These are phyloP conservation scores for Haliaeetus albicilla DNA, from an alignment of 2,797 vertebrate species.

Conservation along the genomic window DNA sequence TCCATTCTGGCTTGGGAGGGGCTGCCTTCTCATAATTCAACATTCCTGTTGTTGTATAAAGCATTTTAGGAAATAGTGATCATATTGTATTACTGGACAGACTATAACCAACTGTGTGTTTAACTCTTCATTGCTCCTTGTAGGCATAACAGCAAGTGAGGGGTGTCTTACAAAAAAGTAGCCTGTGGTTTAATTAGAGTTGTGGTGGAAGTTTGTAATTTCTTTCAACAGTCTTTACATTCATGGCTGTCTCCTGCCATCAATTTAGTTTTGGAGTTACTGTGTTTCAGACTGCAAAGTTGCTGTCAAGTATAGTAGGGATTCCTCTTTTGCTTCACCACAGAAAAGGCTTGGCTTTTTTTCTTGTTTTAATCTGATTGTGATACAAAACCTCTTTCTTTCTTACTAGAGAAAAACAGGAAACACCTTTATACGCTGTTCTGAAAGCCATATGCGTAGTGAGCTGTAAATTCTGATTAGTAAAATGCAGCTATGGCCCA, in stretches of 20 bases:
- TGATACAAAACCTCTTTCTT: slow-evolving; percentile 42
- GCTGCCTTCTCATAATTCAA: neutral
- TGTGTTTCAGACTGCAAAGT: neutral
- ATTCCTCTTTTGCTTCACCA: slow-evolving; percentile 53
- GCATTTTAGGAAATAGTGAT: slow-evolving; percentile 5
- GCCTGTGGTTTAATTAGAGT: neutral
- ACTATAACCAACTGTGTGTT: neutral
- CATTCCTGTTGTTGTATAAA: neutral
- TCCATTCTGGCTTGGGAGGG: slow-evolving; percentile 7
- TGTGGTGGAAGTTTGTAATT: neutral
- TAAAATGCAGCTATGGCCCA: neutral
- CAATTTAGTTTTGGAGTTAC: neutral
- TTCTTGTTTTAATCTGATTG: slow-evolving; percentile 55
- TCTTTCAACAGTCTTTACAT: neutral
- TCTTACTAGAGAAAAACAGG: slow-evolving; percentile 63
- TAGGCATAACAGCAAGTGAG: neutral
- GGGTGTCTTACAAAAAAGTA: neutral
- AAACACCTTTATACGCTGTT: slow-evolving; percentile 65
- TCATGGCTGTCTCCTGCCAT: neutral
- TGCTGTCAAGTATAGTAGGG: neutral
- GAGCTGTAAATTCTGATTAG: slow-evolving; percentile 52
- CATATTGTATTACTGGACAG: neutral
- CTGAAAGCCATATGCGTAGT: neutral
- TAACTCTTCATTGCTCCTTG: neutral
- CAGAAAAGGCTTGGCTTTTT: slow-evolving; percentile 42